Percentiles rank a stretch among this genome's conserved stretches.
phyloP scores from a whole-genome alignment of 2,888 invertebrate genomes.

The Phlogophora meticulosa region DNA sequence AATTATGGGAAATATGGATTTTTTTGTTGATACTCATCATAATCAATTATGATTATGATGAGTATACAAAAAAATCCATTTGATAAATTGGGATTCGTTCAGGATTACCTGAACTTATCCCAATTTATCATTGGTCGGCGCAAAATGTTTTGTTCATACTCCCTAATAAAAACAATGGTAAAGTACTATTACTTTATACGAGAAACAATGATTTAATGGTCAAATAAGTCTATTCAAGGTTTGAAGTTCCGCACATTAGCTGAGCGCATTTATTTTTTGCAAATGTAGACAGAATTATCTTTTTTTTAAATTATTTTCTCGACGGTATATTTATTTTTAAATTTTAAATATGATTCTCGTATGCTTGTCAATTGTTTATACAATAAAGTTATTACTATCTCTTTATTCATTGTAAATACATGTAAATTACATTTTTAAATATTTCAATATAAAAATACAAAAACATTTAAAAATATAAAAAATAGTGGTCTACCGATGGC shows the following conservation, averaged over 20 bases:
- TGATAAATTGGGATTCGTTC: no score
- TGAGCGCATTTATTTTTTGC: not conserved
- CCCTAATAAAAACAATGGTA: constrained; percentile 1
- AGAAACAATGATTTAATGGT: constrained; percentile 16
- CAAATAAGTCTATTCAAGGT: constrained; percentile 36
- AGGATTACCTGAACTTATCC: not conserved
- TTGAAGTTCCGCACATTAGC: constrained; percentile 26
- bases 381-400: not conserved
- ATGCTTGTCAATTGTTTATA: no score
- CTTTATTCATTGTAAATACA: not conserved
- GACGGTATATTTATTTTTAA: no score
- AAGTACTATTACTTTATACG: not conserved
- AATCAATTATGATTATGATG: not conserved
- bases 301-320: not conserved
- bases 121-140: not conserved
- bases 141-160: not conserved
- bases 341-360: no score
- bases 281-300: not conserved
- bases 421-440: no score
- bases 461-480: no score
- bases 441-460: no score
- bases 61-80: no score
- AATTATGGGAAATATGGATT: no score
- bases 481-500: no score
- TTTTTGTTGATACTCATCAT: not conserved